Evolutionary conservation across 1,140 invertebrate genomes (phyloP), one percentile per base, ranked within the genome.

Genomic region (Meloidogyne floridensis): DNA sequence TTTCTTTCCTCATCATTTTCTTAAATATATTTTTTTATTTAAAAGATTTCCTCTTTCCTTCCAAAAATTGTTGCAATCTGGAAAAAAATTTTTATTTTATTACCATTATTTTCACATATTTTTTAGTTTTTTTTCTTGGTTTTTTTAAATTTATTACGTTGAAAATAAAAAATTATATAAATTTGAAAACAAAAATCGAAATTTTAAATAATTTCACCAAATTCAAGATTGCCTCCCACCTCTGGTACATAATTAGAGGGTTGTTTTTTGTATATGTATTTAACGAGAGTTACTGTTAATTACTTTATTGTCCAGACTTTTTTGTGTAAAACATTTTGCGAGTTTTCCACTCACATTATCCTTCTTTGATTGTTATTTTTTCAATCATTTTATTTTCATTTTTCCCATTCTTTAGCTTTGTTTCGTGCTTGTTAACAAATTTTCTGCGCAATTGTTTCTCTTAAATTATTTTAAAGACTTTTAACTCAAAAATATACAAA

Each of bases 391-490:
- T 53, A 32, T n/a, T n/a, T 65, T 65, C 59, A 2, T 18, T 65
- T 11, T 18, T 65, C 15, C 15, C 59, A n/a, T 65, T 59, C 11
- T 59, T 65, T 18, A 47, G 47, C n/a, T n/a, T 65, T n/a, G 15
- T 65, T 77, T 77, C n/a, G 20, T 43, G 10, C 43, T 18, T 65
- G 13, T 56, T 42, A 77, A 77, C 75, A 56, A 76, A 77, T 77
- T 8, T n/a, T 65, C 5, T 65, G 59, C n/a, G n/a, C 59, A 65
- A n/a, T 65, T 65, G 10, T 65, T 65, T 65, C 5, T 65, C 10
- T 65, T 65, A n/a, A 65, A 65, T 13, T 65, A 65, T 47, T 47
- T 47, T 47, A 65, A 65, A 65, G n/a, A 3, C 7, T 56, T 53
- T 69, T 65, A 76, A 54, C 75, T 69, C 43, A 32, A 77, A 65